Base-by-base conservation (phyloP, 2,888 invertebrate genomes). In the Rugalucina vietnamica region DNA sequence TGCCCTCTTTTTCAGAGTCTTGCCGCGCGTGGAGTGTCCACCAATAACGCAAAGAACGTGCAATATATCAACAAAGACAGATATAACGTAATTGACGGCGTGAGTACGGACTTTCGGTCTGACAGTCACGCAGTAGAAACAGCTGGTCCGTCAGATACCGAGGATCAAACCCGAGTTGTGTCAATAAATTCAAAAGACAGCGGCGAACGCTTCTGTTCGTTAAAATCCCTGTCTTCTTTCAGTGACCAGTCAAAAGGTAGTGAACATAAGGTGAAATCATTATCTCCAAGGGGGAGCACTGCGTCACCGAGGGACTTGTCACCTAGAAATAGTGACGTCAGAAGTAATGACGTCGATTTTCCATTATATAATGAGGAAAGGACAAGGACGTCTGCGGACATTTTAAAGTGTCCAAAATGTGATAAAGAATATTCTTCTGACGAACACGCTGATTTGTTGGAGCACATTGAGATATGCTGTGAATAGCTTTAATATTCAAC, bases 391-490 rank as follows among this genome's bases (percentile, higher is more conserved):
- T 32, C 57, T 43, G 72, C 32, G 57, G 86, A 90, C 71, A 76
- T 89, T 27, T 83, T 92, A 69, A 87, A 89, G 24, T 93, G 93
- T 84, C 93, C 93, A 1, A 91, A 91, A 57, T 93, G 93, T 79
- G 85, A 85, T 37, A 89, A 90, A 65, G 90, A 90, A 54, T 93
- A 90, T 87, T 82, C 84, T 2, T 83, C 89, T 21, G 89, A 88
- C 18, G 83, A 90, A 60, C 91, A 92, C 50, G 82, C 82, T 8
- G 91, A 91, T 71, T 81, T 93, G 39, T 60, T 92, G 21, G 91
- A 90, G 50, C 93, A 93, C 83, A 90, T 93, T 80, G 92, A 93
- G 36, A 60, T 80, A 2, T 93, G 93, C 84, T 90, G 90, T 89
- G 90, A 91, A 36, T 87, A 76, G n/a, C n/a, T n/a, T n/a, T n/a